Base-by-base conservation (phyloP, 2,888 invertebrate species). In the Malachius bipustulatus region DNA sequence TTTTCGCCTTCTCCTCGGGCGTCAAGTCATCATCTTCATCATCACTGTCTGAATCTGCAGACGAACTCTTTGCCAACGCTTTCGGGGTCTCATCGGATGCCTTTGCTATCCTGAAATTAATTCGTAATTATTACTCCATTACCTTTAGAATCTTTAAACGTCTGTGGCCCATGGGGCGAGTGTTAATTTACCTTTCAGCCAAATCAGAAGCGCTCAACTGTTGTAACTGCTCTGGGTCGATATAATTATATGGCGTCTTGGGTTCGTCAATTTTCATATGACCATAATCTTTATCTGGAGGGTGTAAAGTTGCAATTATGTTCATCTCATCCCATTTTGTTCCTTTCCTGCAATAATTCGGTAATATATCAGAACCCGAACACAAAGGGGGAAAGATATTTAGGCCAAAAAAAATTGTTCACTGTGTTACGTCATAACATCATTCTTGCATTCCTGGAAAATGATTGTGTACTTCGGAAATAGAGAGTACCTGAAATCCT, bases 181-280 rank as follows among this genome's bases (percentile, higher is more conserved):
- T n/a, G n/a, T n/a, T n/a, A 36, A 51, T 59, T 56, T 63, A 80
- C 77, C 84, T 87, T 51, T 82, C 80, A 31, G 85, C 81, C 42
- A 90, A 64, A 38, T 81, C 70, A 43, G 75, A 71, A 1, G 87
- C 80, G 54, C 78, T 77, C 45, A 74, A 55, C 47, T 75, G 59
- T 49, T 50, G 60, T 14, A 14, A 9, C 36, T 34, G 32, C 14
- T 6, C 31, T 11, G 14, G 13, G 10, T 31, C 31, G 8, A 6
- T 63, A 46, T 73, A 75, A 58, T 75, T 75, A 52, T 74, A 87
- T 1, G 98, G 98, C 14, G 98, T 98, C 64, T 96, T 96, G 2
- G 98, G 97, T 64, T 98, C 98, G 53, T 91, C 88, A 45, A 85
- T 80, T 66, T 97, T 98, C 94, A 97, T 97, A 57, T 93, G 93